phyloP scores from a whole-genome alignment of 2,797 vertebrate species.

The Hydrophis major region DNA sequence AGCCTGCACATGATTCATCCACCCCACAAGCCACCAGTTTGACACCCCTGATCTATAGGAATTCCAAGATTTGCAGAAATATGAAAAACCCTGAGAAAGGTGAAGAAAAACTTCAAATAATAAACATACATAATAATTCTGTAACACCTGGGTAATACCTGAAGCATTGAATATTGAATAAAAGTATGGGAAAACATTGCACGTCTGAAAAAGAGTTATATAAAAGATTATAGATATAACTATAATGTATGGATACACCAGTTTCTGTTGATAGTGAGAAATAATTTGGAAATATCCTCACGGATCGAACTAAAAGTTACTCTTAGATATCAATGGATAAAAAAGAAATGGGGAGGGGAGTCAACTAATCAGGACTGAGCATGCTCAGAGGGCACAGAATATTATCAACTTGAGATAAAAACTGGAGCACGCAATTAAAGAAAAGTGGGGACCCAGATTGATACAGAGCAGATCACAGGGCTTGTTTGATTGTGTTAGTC shows the following conservation, averaged over 20 bases:
- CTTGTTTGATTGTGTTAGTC: background rate
- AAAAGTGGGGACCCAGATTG: background rate
- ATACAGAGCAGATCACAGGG: background rate
- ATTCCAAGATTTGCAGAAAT: background rate
- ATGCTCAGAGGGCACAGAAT: background rate
- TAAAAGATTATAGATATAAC: background rate
- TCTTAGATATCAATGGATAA: background rate
- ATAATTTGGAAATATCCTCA: background rate
- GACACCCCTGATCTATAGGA: background rate
- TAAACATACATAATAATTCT: background rate
- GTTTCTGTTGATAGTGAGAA: background rate
- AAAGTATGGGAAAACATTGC: background rate
- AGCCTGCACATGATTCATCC: too few relatives aligned
- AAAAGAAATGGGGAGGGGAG: background rate
- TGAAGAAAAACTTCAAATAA: background rate
- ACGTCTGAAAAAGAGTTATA: background rate
- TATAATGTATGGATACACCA: background rate
- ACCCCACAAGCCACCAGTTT: too few relatives aligned
- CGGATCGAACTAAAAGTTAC: background rate
- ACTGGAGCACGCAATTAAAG: background rate
- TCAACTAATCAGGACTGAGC: background rate
- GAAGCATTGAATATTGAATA: background rate
- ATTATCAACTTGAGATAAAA: background rate
- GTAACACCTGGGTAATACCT: background rate
- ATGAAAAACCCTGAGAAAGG: background rate